phyloP scores from a whole-genome alignment of 2,888 invertebrate genomes.

The Loripinus fragilis region DNA sequence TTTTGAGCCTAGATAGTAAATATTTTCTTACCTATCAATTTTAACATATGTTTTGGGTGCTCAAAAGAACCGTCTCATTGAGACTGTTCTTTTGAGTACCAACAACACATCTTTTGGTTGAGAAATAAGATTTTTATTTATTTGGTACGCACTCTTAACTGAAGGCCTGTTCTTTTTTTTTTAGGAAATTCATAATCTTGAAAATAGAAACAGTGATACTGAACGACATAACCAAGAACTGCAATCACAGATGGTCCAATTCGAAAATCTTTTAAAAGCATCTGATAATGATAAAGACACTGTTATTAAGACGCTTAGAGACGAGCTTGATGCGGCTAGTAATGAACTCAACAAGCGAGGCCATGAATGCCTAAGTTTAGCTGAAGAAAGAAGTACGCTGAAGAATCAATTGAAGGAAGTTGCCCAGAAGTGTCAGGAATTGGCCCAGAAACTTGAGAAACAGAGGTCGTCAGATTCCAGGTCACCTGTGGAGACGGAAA shows the following conservation, averaged over 20 bases:
- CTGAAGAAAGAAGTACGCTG: conserved; percentile 60
- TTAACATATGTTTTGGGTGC: too few species aligned
- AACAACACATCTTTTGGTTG: too few species aligned
- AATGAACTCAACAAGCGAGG: conserved; percentile 58
- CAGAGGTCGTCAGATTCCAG: not conserved
- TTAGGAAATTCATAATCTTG: conserved; percentile 15
- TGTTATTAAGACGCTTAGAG: conserved; percentile 58
- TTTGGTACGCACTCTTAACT: too few species aligned
- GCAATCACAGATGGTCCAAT: conserved; percentile 30
- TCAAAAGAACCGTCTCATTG: too few species aligned
- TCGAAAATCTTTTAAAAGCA: conserved; percentile 61
- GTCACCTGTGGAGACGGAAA: not conserved
- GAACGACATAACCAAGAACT: conserved; percentile 7
- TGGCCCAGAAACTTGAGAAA: conserved; percentile 60
- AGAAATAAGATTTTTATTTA: too few species aligned
- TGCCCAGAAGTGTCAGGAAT: conserved; percentile 66
- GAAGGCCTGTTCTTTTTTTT: too few species aligned
- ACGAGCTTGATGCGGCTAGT: conserved; percentile 53
- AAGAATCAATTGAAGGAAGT: conserved; percentile 68
- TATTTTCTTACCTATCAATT: too few species aligned
- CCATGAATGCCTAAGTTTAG: conserved; percentile 53
- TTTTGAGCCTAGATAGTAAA: too few species aligned
- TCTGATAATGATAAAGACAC: conserved; percentile 69
- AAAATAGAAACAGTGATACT: conserved; percentile 2
- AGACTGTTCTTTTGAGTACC: too few species aligned